Evolutionary conservation across 2,797 vertebrate species (phyloP).

Genomic region (Telmatherina bonti): DNA sequence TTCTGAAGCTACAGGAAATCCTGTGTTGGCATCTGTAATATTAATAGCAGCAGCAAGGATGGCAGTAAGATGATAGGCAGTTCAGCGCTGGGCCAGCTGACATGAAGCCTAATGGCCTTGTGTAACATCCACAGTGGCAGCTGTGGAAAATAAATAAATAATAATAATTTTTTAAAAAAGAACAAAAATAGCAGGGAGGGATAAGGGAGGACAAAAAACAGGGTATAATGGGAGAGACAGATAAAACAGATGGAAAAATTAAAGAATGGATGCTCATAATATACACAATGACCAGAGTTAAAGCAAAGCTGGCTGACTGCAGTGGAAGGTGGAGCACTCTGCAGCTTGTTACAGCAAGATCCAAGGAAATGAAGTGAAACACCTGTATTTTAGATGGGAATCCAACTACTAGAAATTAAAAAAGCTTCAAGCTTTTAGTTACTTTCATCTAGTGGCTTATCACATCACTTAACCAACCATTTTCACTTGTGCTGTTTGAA

Average conservation of each 20-base stretch:
- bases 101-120: slow-evolving; percentile 47
- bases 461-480: too few species aligned
- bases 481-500: too few species aligned
- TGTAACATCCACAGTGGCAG: slow-evolving; percentile 44
- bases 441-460: slow-evolving; percentile 5
- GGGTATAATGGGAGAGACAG: slow-evolving; percentile 27
- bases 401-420: neutral
- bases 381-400: neutral
- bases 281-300: slow-evolving; percentile 52
- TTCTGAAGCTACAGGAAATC: slow-evolving; percentile 70
- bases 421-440: neutral
- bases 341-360: slow-evolving; percentile 9
- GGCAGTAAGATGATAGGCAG: slow-evolving; percentile 65
- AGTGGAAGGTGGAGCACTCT: slow-evolving; percentile 30
- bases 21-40: slow-evolving; percentile 57
- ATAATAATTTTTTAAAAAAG: slow-evolving; percentile 1
- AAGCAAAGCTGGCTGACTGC: slow-evolving; percentile 45
- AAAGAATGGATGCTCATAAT: slow-evolving; percentile 38
- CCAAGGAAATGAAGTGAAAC: slow-evolving; percentile 2
- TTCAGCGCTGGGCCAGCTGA: slow-evolving; percentile 45
- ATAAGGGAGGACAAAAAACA: slow-evolving; percentile 8
- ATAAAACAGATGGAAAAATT: slow-evolving; percentile 18
- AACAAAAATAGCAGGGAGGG: slow-evolving; percentile 12
- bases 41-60: slow-evolving; percentile 67
- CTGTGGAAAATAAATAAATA: slow-evolving; percentile 32